phyloP scores from a whole-genome alignment of 2,888 invertebrate genomes.

The Cosmia pyralina region DNA sequence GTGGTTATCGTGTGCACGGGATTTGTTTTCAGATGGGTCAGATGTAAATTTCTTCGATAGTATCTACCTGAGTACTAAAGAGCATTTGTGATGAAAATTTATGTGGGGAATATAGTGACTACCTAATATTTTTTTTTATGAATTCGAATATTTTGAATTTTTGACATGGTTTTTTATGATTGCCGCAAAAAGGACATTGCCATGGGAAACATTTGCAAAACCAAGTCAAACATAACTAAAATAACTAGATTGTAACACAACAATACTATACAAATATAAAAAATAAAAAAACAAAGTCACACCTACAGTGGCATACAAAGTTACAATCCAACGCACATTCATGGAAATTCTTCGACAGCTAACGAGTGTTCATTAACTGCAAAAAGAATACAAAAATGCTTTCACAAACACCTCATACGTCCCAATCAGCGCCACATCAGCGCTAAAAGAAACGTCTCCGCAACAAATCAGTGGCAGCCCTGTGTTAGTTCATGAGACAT shows the following conservation, averaged over 20 bases:
- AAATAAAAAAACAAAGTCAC: slow-evolving; percentile 40
- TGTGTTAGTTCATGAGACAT: slow-evolving; percentile 67
- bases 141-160: too few species aligned
- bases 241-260: background rate
- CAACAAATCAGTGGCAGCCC: slow-evolving; percentile 88
- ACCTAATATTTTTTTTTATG: too few species aligned
- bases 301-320: slow-evolving; percentile 13
- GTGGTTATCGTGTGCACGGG: too few species aligned
- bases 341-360: slow-evolving; percentile 71
- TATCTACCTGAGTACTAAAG: too few species aligned
- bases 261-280: background rate
- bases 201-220: background rate
- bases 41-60: too few species aligned
- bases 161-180: background rate
- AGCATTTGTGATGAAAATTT: too few species aligned
- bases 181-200: background rate
- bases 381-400: slow-evolving; percentile 80
- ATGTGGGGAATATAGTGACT: too few species aligned
- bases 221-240: background rate
- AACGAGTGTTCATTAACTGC: slow-evolving; percentile 83
- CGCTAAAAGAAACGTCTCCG: slow-evolving; percentile 85
- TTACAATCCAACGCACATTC: slow-evolving; percentile 48
- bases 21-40: too few species aligned
- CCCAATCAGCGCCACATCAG: slow-evolving; percentile 86
- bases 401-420: slow-evolving; percentile 83